Percentiles rank a stretch among this genome's conserved stretches.
Evolutionary conservation across 2,113 vertebrate genomes (phyloP).

Genomic region (Murina feae): DNA sequence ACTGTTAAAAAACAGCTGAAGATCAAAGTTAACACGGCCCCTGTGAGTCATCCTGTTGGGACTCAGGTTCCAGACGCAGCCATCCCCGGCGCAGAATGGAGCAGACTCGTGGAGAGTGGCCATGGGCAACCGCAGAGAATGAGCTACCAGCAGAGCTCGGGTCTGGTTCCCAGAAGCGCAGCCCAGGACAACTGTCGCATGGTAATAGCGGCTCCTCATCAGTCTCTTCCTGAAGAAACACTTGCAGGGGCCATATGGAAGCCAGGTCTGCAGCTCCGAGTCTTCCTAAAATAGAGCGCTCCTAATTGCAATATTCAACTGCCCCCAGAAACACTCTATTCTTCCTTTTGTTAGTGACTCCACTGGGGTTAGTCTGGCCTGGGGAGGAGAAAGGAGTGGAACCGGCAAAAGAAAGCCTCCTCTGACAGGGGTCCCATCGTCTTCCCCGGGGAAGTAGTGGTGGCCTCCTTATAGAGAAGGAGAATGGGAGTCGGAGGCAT

Average conservation of each 20-base stretch:
- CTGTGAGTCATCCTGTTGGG: slow-evolving; percentile 69
- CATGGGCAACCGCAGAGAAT: slow-evolving; percentile 71
- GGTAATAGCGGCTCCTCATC: slow-evolving; percentile 63
- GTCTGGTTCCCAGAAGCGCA: slow-evolving; percentile 66
- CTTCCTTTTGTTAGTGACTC: neutral
- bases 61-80: slow-evolving; percentile 68
- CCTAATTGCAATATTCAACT: neutral
- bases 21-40: slow-evolving; percentile 71
- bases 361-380: neutral
- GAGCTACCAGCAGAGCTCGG: slow-evolving; percentile 53
- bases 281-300: neutral
- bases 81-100: slow-evolving; percentile 67
- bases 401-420: neutral
- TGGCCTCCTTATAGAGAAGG: neutral
- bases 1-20: slow-evolving; percentile 77
- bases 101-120: slow-evolving; percentile 66
- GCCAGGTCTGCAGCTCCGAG: neutral
- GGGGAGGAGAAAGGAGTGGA: neutral
- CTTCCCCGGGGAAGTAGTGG: neutral
- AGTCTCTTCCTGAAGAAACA: slow-evolving; percentile 58
- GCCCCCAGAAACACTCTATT: neutral
- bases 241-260: neutral
- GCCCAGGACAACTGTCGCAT: slow-evolving; percentile 56
- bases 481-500: neutral
- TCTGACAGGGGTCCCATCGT: neutral